phyloP scores from a whole-genome alignment of 2,888 invertebrate genomes.

The Clunio marinus region DNA sequence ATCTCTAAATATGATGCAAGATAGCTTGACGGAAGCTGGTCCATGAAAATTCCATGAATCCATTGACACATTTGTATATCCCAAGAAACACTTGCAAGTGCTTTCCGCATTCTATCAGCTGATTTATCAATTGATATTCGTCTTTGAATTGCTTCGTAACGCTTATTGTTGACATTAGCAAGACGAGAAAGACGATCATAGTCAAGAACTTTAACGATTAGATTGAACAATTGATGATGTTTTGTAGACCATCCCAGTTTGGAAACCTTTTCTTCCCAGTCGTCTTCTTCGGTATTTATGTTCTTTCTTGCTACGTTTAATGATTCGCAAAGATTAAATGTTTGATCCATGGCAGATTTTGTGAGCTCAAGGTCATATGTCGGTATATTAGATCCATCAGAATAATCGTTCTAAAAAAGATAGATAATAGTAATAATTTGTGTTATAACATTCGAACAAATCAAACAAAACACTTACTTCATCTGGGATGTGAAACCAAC shows the following conservation, averaged over 20 bases:
- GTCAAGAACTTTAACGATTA: constrained; percentile 62
- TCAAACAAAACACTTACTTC: constrained; percentile 40
- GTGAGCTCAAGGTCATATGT: constrained; percentile 60
- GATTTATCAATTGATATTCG: constrained; percentile 68
- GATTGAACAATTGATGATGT: constrained; percentile 63
- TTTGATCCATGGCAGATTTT: constrained; percentile 65
- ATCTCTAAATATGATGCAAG: constrained; percentile 72
- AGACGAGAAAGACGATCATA: constrained; percentile 62
- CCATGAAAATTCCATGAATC: constrained; percentile 69
- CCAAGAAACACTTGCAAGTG: constrained; percentile 69
- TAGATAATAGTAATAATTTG: not conserved
- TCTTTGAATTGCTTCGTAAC: constrained; percentile 65
- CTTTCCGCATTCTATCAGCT: constrained; percentile 60
- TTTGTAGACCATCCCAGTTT: constrained; percentile 60
- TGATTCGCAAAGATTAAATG: constrained; percentile 61
- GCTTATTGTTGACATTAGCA: constrained; percentile 54
- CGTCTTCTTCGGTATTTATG: constrained; percentile 54
- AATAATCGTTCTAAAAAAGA: not conserved
- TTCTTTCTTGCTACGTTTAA: too few species aligned
- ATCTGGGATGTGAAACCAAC: constrained; percentile 25
- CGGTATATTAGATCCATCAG: constrained; percentile 45
- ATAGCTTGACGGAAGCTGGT: constrained; percentile 61
- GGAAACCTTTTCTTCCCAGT: constrained; percentile 64
- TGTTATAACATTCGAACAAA: constrained; percentile 41
- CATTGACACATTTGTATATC: constrained; percentile 69